Evolutionary conservation across 2,113 vertebrate genomes (phyloP).

Genomic region (Climacteris rufus): DNA sequence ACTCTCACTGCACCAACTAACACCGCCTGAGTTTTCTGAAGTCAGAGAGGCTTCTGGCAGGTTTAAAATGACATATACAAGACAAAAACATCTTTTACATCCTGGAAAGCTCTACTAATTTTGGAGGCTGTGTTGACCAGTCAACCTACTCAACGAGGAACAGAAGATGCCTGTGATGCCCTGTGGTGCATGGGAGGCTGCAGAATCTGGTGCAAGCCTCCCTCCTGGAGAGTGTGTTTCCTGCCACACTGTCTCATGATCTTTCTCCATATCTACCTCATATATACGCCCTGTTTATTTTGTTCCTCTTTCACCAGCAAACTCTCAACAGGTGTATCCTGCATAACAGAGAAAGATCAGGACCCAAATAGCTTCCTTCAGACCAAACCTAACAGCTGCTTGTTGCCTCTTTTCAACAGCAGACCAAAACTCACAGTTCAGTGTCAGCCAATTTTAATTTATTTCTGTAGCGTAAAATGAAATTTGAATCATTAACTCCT

Average conservation of each 20-base stretch:
- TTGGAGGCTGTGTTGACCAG: not conserved
- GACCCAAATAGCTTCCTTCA: not conserved
- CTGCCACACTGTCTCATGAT: not conserved
- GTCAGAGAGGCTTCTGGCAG: not conserved
- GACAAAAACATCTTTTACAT: not conserved
- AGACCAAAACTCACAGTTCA: not conserved
- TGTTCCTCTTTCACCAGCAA: conserved; percentile 9
- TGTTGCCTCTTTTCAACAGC: not conserved
- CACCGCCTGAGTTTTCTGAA: not conserved
- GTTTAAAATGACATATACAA: not conserved
- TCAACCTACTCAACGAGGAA: not conserved
- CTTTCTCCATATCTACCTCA: not conserved
- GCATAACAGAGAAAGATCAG: not conserved
- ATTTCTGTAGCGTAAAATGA: not conserved
- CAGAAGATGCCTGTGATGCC: not conserved
- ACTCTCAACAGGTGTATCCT: not conserved
- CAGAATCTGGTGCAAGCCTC: not conserved
- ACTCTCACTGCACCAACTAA: not conserved
- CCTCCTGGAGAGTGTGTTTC: not conserved
- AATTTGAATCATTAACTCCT: not conserved
- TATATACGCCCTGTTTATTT: not conserved
- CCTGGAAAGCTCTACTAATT: not conserved
- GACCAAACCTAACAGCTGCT: not conserved
- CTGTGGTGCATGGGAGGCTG: not conserved
- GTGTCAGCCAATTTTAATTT: not conserved